Conservation (phyloP, 2,888 invertebrate species). For the Aleiodes leptofemur region DNA sequence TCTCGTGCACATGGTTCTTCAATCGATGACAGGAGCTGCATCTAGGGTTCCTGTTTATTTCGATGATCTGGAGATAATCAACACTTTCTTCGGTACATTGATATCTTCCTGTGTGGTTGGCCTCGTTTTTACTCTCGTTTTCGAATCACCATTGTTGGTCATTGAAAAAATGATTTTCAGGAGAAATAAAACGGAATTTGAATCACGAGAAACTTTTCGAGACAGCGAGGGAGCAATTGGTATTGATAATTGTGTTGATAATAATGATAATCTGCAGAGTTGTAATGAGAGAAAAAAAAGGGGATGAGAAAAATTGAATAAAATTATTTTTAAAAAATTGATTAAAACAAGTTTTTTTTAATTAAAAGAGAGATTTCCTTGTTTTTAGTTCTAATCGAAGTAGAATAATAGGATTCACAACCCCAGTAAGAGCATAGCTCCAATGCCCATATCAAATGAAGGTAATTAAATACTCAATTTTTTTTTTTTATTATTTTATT, state of each 20-base stretch:
- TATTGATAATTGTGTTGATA: background rate
- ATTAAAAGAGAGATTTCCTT: too few species aligned
- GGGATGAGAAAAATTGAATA: background rate
- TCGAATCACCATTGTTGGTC: conserved; percentile 52
- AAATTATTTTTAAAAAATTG: too few species aligned
- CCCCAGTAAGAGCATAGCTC: too few species aligned
- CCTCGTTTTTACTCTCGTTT: conserved; percentile 45
- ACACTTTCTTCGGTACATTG: conserved; percentile 43
- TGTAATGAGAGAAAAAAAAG: background rate
- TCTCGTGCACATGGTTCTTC: conserved; percentile 58
- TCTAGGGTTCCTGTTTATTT: conserved; percentile 52
- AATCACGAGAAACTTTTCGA: background rate
- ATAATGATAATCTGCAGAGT: background rate
- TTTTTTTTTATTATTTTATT: too few species aligned
- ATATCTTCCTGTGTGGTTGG: conserved; percentile 33
- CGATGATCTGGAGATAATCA: conserved; percentile 34
- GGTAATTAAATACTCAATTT: too few species aligned
- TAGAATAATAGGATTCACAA: too few species aligned
- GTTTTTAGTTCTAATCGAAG: too few species aligned
- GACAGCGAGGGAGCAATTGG: background rate
- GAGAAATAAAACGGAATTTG: background rate
- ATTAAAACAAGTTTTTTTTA: too few species aligned
- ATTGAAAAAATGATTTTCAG: conserved; percentile 47
- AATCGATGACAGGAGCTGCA: conserved; percentile 44
- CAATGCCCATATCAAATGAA: too few species aligned